Percentiles rank a stretch among this genome's conserved stretches.
phyloP scores from a whole-genome alignment of 2,113 vertebrate species.

The Glaucomys volans region DNA sequence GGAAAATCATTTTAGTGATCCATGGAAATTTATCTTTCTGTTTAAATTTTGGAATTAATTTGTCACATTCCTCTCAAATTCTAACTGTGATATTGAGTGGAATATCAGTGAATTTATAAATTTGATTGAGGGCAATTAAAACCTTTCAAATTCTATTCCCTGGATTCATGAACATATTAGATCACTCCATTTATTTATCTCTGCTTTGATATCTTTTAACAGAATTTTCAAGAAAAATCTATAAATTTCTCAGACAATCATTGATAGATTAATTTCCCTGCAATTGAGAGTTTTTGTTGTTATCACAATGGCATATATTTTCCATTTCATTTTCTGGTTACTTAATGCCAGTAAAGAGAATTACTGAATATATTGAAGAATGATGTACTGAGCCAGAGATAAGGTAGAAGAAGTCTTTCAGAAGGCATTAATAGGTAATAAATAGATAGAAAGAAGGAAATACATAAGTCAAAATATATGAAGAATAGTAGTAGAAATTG shows the following conservation, averaged over 20 bases:
- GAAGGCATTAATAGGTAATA: neutral
- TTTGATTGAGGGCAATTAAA: slow-evolving; percentile 24
- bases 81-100: neutral
- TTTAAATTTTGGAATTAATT: neutral
- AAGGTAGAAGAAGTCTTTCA: slow-evolving; percentile 37
- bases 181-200: neutral
- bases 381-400: slow-evolving; percentile 8
- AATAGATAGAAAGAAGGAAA: neutral
- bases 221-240: neutral
- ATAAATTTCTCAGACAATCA: neutral
- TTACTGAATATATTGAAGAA: slow-evolving; percentile 30
- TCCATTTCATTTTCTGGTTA: slow-evolving; percentile 37
- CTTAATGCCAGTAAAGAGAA: slow-evolving; percentile 12
- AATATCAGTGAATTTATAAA: neutral
- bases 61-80: neutral
- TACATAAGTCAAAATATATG: neutral
- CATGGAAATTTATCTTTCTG: neutral
- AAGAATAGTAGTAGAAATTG: neutral
- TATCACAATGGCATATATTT: slow-evolving; percentile 38
- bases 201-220: neutral
- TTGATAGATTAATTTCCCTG: slow-evolving; percentile 38
- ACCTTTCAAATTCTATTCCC: neutral
- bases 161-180: neutral
- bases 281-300: slow-evolving; percentile 24
- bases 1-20: neutral